phyloP scores from a whole-genome alignment of 2,113 vertebrate genomes.

The Morone saxatilis region DNA sequence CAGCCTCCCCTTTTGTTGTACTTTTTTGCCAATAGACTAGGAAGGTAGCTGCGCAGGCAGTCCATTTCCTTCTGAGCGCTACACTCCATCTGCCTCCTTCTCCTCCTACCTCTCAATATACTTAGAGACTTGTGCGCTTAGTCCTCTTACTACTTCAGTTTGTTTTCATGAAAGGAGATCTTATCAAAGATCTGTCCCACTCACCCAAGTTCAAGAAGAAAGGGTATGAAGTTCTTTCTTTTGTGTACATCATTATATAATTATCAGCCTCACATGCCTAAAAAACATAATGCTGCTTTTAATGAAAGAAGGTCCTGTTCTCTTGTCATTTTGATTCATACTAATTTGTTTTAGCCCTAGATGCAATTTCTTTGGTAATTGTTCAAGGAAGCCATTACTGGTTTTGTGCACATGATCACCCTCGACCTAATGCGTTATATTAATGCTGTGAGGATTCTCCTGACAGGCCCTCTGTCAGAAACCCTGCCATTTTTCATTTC shows the following conservation, averaged over 20 bases:
- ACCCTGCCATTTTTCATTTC: constrained; percentile 26
- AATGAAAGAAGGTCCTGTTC: constrained; percentile 13
- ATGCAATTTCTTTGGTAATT: neutral
- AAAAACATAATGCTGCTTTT: constrained; percentile 5
- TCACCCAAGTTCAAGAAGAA: constrained; percentile 68
- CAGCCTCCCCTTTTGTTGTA: constrained; percentile 73
- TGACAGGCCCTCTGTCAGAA: constrained; percentile 37
- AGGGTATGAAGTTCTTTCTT: constrained; percentile 62
- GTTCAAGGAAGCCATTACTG: constrained; percentile 16
- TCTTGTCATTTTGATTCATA: constrained; percentile 9
- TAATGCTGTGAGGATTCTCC: neutral
- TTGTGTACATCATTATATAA: constrained; percentile 73
- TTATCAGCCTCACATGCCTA: constrained; percentile 19
- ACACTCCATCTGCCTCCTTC: constrained; percentile 7
- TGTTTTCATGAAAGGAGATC: constrained; percentile 61
- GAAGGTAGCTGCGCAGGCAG: constrained; percentile 51
- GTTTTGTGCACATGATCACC: constrained; percentile 18
- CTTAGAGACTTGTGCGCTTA: neutral
- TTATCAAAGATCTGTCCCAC: constrained; percentile 59
- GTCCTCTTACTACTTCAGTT: constrained; percentile 6
- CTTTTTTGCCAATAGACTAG: constrained; percentile 59
- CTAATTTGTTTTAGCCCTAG: neutral
- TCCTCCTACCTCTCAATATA: constrained; percentile 17
- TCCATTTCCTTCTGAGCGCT: constrained; percentile 19
- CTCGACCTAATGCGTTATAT: constrained; percentile 19